These are phyloP conservation scores for Hesperophylax magnus DNA, from an alignment of 1,140 invertebrate species.

Conservation along the genomic window DNA sequence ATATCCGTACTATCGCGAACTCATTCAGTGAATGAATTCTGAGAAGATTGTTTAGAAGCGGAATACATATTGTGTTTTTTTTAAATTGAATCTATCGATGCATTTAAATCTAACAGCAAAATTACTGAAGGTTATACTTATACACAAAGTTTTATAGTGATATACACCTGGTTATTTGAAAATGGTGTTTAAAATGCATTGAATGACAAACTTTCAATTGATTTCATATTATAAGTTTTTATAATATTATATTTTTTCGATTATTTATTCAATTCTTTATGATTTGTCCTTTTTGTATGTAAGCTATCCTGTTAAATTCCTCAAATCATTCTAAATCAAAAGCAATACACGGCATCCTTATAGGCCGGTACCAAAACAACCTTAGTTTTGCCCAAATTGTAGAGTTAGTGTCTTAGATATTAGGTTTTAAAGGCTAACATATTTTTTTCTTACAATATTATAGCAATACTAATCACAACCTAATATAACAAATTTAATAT, in stretches of 20 bases:
- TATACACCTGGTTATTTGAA: constrained; percentile 11
- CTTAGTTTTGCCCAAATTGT: constrained; percentile 9
- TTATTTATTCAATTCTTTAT: constrained; percentile 18
- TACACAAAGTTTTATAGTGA: constrained; percentile 22
- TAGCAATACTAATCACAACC: constrained; percentile 46
- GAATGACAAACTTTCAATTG: constrained; percentile 1
- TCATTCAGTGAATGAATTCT: no score
- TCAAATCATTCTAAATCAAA: constrained; percentile 1
- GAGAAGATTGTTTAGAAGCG: no score
- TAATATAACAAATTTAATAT: constrained; percentile 40
- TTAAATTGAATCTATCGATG: constrained; percentile 4
- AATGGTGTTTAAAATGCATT: not conserved
- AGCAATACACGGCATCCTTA: not conserved
- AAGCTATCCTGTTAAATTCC: not conserved
- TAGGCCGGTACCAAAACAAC: not conserved
- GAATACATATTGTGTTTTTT: not conserved
- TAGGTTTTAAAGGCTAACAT: constrained; percentile 46
- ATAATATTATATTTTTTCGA: constrained; percentile 7
- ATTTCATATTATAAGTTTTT: constrained; percentile 3
- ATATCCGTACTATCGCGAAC: no score
- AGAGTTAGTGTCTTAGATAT: constrained; percentile 37
- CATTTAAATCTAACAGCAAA: constrained; percentile 17
- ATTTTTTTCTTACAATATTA: constrained; percentile 49
- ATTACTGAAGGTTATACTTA: constrained; percentile 29
- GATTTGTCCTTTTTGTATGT: not conserved